Evolutionary conservation across 92 coral and sea anemone genomes (phyloP).

Genomic region (Chrysogorgia sp.): DNA sequence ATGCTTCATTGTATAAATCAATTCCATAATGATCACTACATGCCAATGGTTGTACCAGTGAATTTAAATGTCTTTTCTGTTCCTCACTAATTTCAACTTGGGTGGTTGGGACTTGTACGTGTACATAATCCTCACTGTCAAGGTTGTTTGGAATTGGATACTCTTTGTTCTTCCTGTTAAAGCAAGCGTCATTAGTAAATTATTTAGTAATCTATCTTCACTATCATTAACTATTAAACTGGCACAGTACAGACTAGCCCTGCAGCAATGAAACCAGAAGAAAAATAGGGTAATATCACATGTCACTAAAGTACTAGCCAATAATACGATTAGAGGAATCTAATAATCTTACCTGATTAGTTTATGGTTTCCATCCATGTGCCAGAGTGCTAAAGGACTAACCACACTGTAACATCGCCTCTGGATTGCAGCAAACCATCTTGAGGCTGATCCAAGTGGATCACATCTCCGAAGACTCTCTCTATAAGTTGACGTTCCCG

Average conservation of each 20-base stretch:
- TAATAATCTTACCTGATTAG: constrained; percentile 49
- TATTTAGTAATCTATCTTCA: background rate
- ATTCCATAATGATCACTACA: constrained; percentile 49
- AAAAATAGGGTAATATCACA: no score
- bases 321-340: no score
- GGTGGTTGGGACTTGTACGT: constrained; percentile 47
- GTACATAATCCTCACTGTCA: constrained; percentile 21
- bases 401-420: constrained; percentile 47
- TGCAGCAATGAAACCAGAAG: no score
- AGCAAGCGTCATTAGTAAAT: constrained; percentile 8
- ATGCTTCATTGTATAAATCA: constrained; percentile 44
- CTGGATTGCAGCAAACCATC: constrained; percentile 57
- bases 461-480: constrained; percentile 53
- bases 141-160: constrained; percentile 39
- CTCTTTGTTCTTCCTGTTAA: constrained; percentile 50
- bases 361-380: no score
- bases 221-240: no score
- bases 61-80: constrained; percentile 29
- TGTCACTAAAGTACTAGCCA: no score
- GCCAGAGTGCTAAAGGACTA: constrained; percentile 57
- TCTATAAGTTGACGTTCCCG: constrained; percentile 49
- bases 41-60: constrained; percentile 40
- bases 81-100: constrained; percentile 32
- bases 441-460: constrained; percentile 53
- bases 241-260: no score